Evolutionary conservation across 2,888 invertebrate genomes (phyloP), one percentile per base, ranked within the genome.

Genomic region (Agrilus biguttatus): DNA sequence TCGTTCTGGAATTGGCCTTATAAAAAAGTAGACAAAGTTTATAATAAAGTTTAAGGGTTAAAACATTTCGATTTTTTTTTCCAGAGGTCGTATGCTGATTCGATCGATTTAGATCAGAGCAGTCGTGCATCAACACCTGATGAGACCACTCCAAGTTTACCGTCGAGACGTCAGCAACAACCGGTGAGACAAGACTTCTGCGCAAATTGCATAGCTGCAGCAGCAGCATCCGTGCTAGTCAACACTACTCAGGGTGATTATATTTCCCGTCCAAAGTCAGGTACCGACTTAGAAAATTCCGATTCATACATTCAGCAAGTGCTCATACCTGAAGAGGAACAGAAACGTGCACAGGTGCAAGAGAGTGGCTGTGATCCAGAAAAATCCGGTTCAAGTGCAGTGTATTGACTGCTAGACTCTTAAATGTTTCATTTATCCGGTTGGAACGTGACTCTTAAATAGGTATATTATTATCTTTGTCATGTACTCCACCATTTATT

Each of bases 111-210:
- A 47, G 73, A 69, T 48, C 73, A 73, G 57, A 74, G 74, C 63
- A 74, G 74, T 56, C 71, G 78, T 54, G 72, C 78, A 14, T 74
- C 77, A 2, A 76, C 77, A 17, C 78, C 78, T 33, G 74, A 78
- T 63, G 76, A 78, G 61, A 70, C 76, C 50, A 75, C 75, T 54
- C 76, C 77, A 2, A 68, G 74, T 47, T 62, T 75, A 51, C 49
- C 59, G 5, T 51, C 52, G 14, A 47, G 50, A 41, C 48, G 53
- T 28, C 49, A 50, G 32, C 52, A 51, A 33, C 49, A 43, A 13
- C 55, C 59, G 5, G 58, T 60, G 40, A 52, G 58, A 39, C 59
- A 58, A 48, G 62, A 63, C 44, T 53, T 62, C 8, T 63, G 62
- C 46, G 60, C 59, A 38, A 62, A 57, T 48, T 63, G 63, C 48